These are phyloP conservation scores for Campopleginae sp. DNA, from an alignment of 2,888 invertebrate genomes.

Conservation along the genomic window DNA sequence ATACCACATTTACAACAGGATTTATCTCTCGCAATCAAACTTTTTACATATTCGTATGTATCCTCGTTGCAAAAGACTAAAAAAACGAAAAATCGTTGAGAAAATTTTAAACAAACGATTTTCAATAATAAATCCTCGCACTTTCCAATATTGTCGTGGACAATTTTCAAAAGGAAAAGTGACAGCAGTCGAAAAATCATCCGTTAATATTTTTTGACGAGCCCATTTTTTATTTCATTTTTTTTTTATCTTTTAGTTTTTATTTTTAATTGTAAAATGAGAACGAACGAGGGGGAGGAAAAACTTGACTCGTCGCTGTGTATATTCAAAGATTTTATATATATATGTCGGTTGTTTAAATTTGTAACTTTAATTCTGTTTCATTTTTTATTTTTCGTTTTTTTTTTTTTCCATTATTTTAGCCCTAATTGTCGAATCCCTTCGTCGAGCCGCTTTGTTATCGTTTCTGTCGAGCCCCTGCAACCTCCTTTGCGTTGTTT, in stretches of 20 bases:
- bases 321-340: conserved; percentile 80
- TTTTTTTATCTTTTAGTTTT: not conserved
- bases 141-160: conserved; percentile 77
- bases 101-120: not conserved
- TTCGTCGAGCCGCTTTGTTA: conserved; percentile 14
- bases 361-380: conserved; percentile 75
- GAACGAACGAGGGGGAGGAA: not conserved
- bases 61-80: conserved; percentile 41
- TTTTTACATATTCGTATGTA: conserved; percentile 65
- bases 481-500: conserved; percentile 39
- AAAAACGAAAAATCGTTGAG: conserved; percentile 24
- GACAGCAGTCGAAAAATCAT: conserved; percentile 48
- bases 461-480: conserved; percentile 6
- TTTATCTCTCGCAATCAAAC: conserved; percentile 63
- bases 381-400: not conserved
- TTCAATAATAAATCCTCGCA: conserved; percentile 53
- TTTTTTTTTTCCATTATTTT: conserved; percentile 77
- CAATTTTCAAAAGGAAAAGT: conserved; percentile 76
- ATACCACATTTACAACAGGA: conserved; percentile 21
- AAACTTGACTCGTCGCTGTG: conserved; percentile 65
- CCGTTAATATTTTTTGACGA: conserved; percentile 43
- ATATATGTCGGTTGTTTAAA: conserved; percentile 80
- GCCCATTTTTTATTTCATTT: conserved; percentile 59
- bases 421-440: conserved; percentile 26
- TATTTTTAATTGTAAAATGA: not conserved